A percentile compares a stretch with the other conserved stretches of the same genome.
Evolutionary conservation across 2,797 vertebrate genomes (phyloP).

Genomic region (Spea hammondii): DNA sequence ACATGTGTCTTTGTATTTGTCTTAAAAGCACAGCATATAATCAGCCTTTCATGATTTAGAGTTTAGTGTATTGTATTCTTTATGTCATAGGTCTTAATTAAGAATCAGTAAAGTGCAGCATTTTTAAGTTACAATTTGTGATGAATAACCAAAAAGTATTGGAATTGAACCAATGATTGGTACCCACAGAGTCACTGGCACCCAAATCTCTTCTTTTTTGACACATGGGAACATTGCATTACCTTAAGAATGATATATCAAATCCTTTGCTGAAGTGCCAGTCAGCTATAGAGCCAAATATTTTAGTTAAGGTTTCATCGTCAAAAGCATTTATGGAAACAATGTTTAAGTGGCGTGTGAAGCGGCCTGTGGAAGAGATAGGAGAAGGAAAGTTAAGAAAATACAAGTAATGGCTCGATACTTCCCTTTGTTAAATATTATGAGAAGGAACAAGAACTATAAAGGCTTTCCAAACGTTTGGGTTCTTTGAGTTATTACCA

Average conservation of each 20-base stretch:
- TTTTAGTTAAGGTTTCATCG: slow-evolving; percentile 83
- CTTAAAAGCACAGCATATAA: too few relatives aligned
- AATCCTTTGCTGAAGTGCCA: slow-evolving; percentile 91
- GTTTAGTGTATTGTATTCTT: too few relatives aligned
- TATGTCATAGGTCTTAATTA: too few relatives aligned
- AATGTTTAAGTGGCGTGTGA: slow-evolving; percentile 87
- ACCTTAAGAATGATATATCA: slow-evolving; percentile 80
- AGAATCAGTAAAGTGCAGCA: too few relatives aligned
- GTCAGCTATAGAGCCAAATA: slow-evolving; percentile 84
- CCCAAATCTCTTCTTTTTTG: too few relatives aligned
- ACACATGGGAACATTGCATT: slow-evolving; percentile 6
- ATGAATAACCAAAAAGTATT: too few relatives aligned
- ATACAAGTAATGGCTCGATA: neutral
- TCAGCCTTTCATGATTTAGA: too few relatives aligned
- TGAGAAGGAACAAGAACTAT: neutral
- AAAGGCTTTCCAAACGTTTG: neutral
- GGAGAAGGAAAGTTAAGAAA: neutral
- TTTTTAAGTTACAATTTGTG: too few relatives aligned
- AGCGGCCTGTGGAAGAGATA: slow-evolving; percentile 72
- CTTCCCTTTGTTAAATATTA: neutral
- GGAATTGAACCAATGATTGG: too few relatives aligned
- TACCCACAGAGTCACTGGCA: too few relatives aligned
- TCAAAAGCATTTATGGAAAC: slow-evolving; percentile 84
- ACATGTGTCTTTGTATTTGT: too few relatives aligned
- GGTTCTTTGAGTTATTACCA: neutral